Percentiles rank a stretch among this genome's conserved stretches.
These are phyloP conservation scores for Drosophila sproati DNA, from an alignment of 1,140 invertebrate species.

Conservation along the genomic window DNA sequence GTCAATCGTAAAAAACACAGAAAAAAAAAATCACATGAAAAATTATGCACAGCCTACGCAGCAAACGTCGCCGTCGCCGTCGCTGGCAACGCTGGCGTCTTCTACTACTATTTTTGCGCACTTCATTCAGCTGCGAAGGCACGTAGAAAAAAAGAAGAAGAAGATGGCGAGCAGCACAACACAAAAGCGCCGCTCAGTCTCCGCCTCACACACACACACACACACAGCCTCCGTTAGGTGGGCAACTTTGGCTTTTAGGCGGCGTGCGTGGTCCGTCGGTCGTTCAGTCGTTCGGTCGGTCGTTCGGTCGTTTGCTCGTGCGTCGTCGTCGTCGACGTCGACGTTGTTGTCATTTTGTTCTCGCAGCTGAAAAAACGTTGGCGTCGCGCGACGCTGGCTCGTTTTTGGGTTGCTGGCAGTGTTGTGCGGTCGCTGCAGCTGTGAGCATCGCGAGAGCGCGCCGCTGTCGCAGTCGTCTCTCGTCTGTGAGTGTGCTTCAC, in stretches of 20 bases:
- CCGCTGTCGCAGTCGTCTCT: constrained; percentile 36
- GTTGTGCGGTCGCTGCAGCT: constrained; percentile 72
- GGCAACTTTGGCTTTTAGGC: constrained; percentile 39
- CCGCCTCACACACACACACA: constrained; percentile 1
- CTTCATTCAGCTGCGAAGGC: constrained; percentile 52
- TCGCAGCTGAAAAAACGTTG: constrained; percentile 24
- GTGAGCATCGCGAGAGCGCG: constrained; percentile 66
- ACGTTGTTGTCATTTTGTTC: constrained; percentile 19
- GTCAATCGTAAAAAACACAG: constrained; percentile 12
- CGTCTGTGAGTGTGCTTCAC: neutral
- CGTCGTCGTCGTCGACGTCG: neutral
- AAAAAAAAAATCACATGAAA: neutral
- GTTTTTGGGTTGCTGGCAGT: constrained; percentile 32
- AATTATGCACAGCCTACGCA: constrained; percentile 16
- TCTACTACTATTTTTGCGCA: constrained; percentile 58
- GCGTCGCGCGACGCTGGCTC: constrained; percentile 47
- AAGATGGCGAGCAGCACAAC: neutral
- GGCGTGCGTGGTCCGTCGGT: constrained; percentile 32
- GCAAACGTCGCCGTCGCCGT: constrained; percentile 9
- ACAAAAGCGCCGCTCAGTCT: constrained; percentile 54
- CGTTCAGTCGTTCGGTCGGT: constrained; percentile 10
- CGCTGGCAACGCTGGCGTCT: neutral
- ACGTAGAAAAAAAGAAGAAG: constrained; percentile 8
- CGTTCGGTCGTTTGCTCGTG: constrained; percentile 4
- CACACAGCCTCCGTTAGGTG: constrained; percentile 65